These are phyloP conservation scores for Pheosia gnoma DNA, from an alignment of 2,888 invertebrate genomes.

Conservation along the genomic window DNA sequence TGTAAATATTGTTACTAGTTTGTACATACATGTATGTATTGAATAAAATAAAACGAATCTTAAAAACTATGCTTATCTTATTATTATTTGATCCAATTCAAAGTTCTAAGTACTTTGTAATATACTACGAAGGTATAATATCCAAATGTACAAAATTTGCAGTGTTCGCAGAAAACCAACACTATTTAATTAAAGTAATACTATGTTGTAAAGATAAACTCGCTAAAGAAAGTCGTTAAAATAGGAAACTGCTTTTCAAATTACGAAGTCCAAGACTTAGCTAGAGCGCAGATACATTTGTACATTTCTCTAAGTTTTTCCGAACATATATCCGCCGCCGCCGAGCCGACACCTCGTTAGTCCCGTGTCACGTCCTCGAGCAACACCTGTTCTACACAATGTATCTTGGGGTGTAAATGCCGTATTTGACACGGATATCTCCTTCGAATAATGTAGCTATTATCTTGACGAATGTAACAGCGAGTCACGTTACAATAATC, in stretches of 20 bases:
- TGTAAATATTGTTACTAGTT: slow-evolving; percentile 59
- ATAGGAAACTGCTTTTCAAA: no score
- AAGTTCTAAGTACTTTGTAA: no score
- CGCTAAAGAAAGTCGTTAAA: not conserved
- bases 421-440: slow-evolving; percentile 10
- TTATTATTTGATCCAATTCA: no score
- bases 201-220: no score
- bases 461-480: not conserved
- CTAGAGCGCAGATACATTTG: no score
- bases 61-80: slow-evolving; percentile 8
- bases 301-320: not conserved
- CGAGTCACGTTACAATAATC: not conserved
- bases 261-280: no score
- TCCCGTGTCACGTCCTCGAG: slow-evolving; percentile 20
- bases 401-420: not conserved
- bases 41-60: slow-evolving; percentile 31
- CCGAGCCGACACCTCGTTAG: slow-evolving; percentile 23
- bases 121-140: no score
- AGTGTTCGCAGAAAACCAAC: no score
- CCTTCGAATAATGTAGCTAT: not conserved
- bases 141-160: no score
- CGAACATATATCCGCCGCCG: not conserved
- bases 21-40: slow-evolving; percentile 47
- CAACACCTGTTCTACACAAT: not conserved
- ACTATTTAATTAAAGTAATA: no score